Evolutionary conservation across 2,888 invertebrate species (phyloP).

Genomic region (Netelia melanura): DNA sequence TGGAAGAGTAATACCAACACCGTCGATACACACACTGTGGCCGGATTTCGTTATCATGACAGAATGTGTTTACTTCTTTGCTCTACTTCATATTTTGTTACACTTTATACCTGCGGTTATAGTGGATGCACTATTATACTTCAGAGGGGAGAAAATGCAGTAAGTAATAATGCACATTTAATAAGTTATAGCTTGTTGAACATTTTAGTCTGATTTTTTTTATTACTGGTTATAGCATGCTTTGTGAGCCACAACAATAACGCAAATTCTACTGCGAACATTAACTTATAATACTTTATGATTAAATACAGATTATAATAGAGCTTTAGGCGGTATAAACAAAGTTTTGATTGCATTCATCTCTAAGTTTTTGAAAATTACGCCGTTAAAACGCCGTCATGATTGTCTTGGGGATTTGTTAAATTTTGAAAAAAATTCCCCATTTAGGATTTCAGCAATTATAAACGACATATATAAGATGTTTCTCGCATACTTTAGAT

Average conservation of each 20-base stretch:
- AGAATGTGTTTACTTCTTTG: constrained; percentile 62
- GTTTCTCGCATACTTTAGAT: neutral
- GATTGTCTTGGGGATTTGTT: neutral
- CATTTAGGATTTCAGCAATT: neutral
- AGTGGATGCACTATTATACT: constrained; percentile 68
- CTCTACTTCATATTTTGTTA: constrained; percentile 68
- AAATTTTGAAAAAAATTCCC: neutral
- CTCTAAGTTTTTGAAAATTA: neutral
- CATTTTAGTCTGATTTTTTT: neutral
- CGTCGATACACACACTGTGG: constrained; percentile 71
- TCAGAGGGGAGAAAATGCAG: constrained; percentile 73
- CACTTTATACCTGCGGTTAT: constrained; percentile 76
- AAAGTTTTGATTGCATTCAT: no score
- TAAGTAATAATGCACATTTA: constrained; percentile 67
- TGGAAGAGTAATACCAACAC: constrained; percentile 29
- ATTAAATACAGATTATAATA: neutral
- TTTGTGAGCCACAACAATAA: neutral
- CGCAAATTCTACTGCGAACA: neutral
- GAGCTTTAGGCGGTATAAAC: no score
- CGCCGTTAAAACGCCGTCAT: neutral
- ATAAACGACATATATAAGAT: neutral
- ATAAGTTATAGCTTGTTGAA: neutral
- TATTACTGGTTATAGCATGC: no score
- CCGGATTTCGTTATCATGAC: constrained; percentile 41
- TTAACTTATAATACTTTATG: neutral